phyloP scores from a whole-genome alignment of 2,888 invertebrate genomes.

The Actias luna region DNA sequence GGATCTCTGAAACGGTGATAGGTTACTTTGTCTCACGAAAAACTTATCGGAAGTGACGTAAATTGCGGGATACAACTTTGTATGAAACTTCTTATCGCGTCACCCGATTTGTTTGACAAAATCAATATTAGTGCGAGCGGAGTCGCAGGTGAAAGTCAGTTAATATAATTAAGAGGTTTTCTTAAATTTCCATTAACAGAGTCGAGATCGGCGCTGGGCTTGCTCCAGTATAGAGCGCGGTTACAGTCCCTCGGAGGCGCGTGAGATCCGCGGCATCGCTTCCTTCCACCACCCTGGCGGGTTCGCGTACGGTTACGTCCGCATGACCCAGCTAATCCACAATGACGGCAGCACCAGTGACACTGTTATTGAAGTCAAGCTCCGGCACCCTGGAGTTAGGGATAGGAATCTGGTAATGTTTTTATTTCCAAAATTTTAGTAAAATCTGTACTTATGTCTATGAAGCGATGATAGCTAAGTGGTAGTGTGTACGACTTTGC shows the following conservation, averaged over 20 bases:
- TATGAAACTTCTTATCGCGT: no score
- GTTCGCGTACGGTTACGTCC: conserved; percentile 91
- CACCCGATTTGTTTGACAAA: no score
- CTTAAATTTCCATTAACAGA: conserved; percentile 46
- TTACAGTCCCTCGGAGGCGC: conserved; percentile 92
- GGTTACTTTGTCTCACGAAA: no score
- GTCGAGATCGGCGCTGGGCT: conserved; percentile 86
- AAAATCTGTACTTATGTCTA: no score
- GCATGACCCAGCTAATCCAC: conserved; percentile 94
- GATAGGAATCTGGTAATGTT: conserved; percentile 88
- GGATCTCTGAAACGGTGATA: no score
- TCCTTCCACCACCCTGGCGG: conserved; percentile 95
- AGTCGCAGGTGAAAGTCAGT: no score
- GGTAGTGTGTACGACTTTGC: no score
- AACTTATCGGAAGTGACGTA: no score
- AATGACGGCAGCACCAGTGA: conserved; percentile 93
- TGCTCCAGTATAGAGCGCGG: conserved; percentile 93
- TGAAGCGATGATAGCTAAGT: no score
- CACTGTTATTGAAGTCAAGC: conserved; percentile 93
- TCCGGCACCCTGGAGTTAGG: conserved; percentile 92
- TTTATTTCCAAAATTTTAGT: neutral
- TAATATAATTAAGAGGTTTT: no score
- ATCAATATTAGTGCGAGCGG: no score
- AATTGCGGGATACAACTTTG: no score
- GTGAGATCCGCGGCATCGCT: conserved; percentile 92